A percentile compares a stretch with the other conserved stretches of the same genome.
Conservation (phyloP, 2,797 vertebrate species). For the Thalassophryne amazonica region DNA sequence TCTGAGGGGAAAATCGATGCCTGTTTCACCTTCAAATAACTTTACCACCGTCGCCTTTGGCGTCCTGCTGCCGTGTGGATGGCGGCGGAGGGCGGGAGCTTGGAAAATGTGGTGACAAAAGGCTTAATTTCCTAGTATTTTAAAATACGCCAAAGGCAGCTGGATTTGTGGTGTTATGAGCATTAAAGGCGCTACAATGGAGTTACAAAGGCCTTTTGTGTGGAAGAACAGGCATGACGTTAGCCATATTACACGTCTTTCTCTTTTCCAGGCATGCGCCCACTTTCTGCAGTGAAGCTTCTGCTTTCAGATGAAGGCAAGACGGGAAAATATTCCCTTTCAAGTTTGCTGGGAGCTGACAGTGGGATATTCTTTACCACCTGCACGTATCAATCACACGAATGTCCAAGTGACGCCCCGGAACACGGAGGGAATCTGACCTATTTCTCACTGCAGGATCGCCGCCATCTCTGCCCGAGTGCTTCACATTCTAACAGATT, state of each 20-base stretch:
- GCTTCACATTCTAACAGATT: conserved; percentile 17
- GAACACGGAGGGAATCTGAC: conserved; percentile 13
- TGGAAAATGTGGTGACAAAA: conserved; percentile 54
- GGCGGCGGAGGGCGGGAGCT: conserved; percentile 25
- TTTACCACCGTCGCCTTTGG: conserved; percentile 48
- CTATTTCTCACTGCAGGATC: conserved; percentile 30
- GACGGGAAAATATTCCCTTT: conserved; percentile 50
- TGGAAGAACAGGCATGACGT: conserved; percentile 33
- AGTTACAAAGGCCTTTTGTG: conserved; percentile 60
- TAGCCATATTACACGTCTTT: conserved; percentile 50
- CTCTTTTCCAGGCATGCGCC: conserved; percentile 33
- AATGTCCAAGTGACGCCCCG: conserved; percentile 11
- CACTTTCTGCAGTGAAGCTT: conserved; percentile 30
- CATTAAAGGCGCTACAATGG: conserved; percentile 17
- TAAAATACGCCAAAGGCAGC: conserved; percentile 38
- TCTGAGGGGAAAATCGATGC: conserved; percentile 20
- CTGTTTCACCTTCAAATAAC: conserved; percentile 22
- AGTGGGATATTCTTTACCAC: conserved; percentile 56
- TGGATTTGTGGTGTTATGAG: conserved; percentile 29
- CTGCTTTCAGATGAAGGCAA: conserved; percentile 54
- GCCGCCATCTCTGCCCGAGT: conserved; percentile 24
- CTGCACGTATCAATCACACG: conserved; percentile 68
- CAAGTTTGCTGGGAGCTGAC: conserved; percentile 54
- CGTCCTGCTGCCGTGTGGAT: conserved; percentile 33
- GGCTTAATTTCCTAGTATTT: conserved; percentile 43